These are phyloP conservation scores for Acanthiza pusilla DNA, from an alignment of 2,797 vertebrate species.

Conservation along the genomic window DNA sequence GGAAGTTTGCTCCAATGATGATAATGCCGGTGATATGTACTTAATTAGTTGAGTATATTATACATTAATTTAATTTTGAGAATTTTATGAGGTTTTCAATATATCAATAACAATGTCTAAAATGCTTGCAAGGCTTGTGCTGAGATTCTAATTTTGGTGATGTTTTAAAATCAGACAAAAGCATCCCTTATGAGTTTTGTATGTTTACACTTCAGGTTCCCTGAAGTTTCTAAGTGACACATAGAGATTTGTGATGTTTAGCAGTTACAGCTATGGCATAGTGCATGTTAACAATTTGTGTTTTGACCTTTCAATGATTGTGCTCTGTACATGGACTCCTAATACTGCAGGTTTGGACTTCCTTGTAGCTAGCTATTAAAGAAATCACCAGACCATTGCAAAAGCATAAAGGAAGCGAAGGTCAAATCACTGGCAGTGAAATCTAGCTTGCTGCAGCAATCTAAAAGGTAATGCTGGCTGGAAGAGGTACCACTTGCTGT, in stretches of 20 bases:
- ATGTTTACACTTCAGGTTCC: neutral
- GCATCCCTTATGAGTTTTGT: neutral
- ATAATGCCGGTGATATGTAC: neutral
- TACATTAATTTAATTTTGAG: neutral
- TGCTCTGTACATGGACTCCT: neutral
- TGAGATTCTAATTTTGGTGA: neutral
- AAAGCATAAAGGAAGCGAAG: conserved; percentile 18
- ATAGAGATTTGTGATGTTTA: neutral
- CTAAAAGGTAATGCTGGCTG: neutral
- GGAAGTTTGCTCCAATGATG: neutral
- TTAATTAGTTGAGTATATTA: neutral
- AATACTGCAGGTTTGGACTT: neutral
- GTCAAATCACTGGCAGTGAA: neutral
- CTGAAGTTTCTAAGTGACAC: neutral
- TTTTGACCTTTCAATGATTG: neutral
- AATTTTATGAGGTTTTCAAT: neutral
- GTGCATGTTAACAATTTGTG: neutral
- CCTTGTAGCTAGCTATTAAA: conserved; percentile 1
- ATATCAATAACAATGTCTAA: neutral
- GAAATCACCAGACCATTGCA: conserved; percentile 29
- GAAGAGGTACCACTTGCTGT: neutral
- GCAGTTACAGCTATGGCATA: neutral
- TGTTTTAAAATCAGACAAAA: neutral
- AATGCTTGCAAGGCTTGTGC: neutral
- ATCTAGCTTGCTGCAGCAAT: neutral